Percentiles rank a stretch among this genome's conserved stretches.
Conservation (phyloP, 2,888 invertebrate species). For the Caenorhabditis panamensis region DNA sequence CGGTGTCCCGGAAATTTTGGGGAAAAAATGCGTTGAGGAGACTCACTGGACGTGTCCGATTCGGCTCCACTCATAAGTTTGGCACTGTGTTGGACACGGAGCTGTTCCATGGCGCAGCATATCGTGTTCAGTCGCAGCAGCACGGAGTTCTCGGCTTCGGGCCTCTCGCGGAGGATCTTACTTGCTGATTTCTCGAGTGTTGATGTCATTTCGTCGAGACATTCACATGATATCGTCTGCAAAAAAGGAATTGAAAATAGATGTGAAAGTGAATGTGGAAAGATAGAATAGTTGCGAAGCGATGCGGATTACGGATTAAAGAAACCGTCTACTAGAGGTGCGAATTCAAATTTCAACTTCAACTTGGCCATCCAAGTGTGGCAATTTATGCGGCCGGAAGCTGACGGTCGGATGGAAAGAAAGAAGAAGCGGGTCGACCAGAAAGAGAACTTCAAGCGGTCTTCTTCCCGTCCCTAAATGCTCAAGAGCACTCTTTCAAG, state of each 20-base stretch:
- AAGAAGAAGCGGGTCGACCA: constrained; percentile 9
- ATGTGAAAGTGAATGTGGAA: not conserved
- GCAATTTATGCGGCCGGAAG: constrained; percentile 29
- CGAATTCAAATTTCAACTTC: constrained; percentile 23
- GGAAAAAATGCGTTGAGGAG: constrained; percentile 10
- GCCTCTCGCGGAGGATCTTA: constrained; percentile 54
- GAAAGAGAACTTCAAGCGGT: constrained; percentile 38
- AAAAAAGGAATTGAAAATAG: not conserved
- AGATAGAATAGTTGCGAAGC: constrained; percentile 41
- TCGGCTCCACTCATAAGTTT: constrained; percentile 51
- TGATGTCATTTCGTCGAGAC: constrained; percentile 67
- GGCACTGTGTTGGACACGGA: constrained; percentile 54
- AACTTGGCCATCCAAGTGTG: constrained; percentile 30
- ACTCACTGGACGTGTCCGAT: constrained; percentile 66
- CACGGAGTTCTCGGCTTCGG: constrained; percentile 60
- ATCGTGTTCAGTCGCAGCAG: constrained; percentile 69
- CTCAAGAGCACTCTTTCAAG: constrained; percentile 38
- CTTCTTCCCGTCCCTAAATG: constrained; percentile 33
- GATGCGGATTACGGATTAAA: constrained; percentile 42
- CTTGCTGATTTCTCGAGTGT: constrained; percentile 58
- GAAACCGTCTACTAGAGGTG: constrained; percentile 47
- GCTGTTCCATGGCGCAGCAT: constrained; percentile 70
- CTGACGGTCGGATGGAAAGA: not conserved
- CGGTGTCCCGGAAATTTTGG: not conserved
- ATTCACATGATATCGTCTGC: constrained; percentile 70